phyloP scores from a whole-genome alignment of 2,797 vertebrate genomes.

The Bryconaethiops microstoma region DNA sequence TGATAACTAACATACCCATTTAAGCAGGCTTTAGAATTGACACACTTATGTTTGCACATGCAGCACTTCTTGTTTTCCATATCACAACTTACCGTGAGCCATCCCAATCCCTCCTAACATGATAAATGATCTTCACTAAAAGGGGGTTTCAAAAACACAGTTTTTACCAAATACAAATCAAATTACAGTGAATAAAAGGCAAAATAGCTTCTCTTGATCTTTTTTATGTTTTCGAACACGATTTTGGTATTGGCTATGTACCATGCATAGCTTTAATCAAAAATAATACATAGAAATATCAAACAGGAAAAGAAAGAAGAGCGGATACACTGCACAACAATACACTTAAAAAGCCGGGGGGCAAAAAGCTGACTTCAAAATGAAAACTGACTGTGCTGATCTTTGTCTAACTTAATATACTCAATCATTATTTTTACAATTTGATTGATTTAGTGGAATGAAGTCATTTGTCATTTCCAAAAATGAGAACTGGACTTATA shows the following conservation, averaged over 20 bases:
- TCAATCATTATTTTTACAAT: neutral
- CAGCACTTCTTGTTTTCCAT: constrained; percentile 53
- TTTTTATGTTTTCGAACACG: constrained; percentile 5
- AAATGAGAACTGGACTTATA: neutral
- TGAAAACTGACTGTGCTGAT: constrained; percentile 9
- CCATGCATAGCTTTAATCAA: neutral
- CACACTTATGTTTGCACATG: constrained; percentile 41
- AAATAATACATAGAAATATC: constrained; percentile 5
- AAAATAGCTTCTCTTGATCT: constrained; percentile 35
- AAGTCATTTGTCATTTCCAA: constrained; percentile 23
- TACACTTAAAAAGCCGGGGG: neutral
- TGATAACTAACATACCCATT: neutral
- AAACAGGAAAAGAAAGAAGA: neutral
- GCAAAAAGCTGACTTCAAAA: neutral
- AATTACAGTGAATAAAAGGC: constrained; percentile 29
- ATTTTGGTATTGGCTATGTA: constrained; percentile 9
- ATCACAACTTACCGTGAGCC: constrained; percentile 51
- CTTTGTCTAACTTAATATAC: constrained; percentile 31
- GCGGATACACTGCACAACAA: neutral
- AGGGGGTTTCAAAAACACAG: constrained; percentile 22
- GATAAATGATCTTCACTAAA: constrained; percentile 43
- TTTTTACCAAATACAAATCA: constrained; percentile 13
- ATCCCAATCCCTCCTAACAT: constrained; percentile 35
- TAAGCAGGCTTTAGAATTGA: constrained; percentile 54
- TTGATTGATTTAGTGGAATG: constrained; percentile 5